These are phyloP conservation scores for Tetragnatha montana DNA, from an alignment of 2,888 invertebrate species.

Conservation along the genomic window DNA sequence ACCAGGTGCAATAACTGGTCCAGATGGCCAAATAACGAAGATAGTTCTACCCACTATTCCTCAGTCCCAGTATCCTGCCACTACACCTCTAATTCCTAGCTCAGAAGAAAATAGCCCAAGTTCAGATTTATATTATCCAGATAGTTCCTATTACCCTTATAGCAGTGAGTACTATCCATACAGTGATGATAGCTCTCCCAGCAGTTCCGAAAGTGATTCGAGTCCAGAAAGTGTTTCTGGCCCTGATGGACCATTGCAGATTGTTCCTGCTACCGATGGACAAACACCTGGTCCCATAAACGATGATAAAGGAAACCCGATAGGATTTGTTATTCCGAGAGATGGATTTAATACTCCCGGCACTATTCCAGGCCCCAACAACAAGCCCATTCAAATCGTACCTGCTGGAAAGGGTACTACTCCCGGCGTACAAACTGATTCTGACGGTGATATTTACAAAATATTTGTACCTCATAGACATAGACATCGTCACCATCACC, in stretches of 20 bases:
- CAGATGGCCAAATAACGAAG: neutral
- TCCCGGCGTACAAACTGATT: neutral
- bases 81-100: neutral
- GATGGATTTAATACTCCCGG: neutral
- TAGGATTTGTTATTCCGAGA: neutral
- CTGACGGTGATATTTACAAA: neutral
- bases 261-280: neutral
- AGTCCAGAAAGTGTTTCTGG: neutral
- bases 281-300: neutral
- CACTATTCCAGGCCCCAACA: neutral
- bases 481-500: neutral
- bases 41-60: neutral
- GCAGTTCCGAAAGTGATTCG: neutral
- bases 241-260: neutral
- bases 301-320: neutral
- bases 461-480: neutral
- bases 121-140: neutral
- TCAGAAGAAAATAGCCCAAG: neutral
- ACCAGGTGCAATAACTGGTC: slow-evolving; percentile 2
- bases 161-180: neutral
- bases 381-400: neutral
- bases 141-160: neutral
- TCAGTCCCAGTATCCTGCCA: neutral
- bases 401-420: neutral
- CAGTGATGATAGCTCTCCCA: neutral